phyloP scores from a whole-genome alignment of 1,140 invertebrate species.

The Drosophila ogumai region DNA sequence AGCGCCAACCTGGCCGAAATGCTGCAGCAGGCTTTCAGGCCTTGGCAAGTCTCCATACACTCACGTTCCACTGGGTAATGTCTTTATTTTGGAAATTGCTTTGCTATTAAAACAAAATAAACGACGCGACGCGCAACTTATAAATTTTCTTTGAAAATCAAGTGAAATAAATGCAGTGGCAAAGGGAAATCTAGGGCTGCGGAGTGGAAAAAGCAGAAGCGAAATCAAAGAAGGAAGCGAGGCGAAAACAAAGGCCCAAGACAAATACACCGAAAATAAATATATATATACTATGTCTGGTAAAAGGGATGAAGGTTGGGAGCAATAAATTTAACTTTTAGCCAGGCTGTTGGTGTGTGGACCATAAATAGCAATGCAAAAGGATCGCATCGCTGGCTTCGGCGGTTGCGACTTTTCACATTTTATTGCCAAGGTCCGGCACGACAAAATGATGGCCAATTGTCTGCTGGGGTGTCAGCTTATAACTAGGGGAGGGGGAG shows the following conservation, averaged over 20 bases:
- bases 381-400: background rate
- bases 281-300: background rate
- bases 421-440: slow-evolving; percentile 56
- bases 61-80: slow-evolving; percentile 30
- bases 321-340: slow-evolving; percentile 52
- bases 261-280: slow-evolving; percentile 24
- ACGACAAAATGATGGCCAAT: slow-evolving; percentile 39
- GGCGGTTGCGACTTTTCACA: slow-evolving; percentile 58
- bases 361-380: slow-evolving; percentile 47
- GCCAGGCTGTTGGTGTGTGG: slow-evolving; percentile 9
- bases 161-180: slow-evolving; percentile 59
- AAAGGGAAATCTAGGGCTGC: slow-evolving; percentile 32
- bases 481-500: slow-evolving; percentile 25
- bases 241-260: slow-evolving; percentile 48
- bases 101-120: slow-evolving; percentile 68
- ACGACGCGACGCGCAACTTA: slow-evolving; percentile 64
- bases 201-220: background rate
- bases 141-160: slow-evolving; percentile 66
- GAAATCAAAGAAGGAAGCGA: slow-evolving; percentile 16
- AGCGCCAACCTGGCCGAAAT: slow-evolving; percentile 26
- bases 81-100: slow-evolving; percentile 59
- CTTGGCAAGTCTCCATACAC: slow-evolving; percentile 31
- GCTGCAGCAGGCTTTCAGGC: slow-evolving; percentile 49
- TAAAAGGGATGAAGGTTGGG: slow-evolving; percentile 6
- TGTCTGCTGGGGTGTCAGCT: slow-evolving; percentile 37